phyloP scores from a whole-genome alignment of 2,888 invertebrate genomes.

The Lithophane leautieri region DNA sequence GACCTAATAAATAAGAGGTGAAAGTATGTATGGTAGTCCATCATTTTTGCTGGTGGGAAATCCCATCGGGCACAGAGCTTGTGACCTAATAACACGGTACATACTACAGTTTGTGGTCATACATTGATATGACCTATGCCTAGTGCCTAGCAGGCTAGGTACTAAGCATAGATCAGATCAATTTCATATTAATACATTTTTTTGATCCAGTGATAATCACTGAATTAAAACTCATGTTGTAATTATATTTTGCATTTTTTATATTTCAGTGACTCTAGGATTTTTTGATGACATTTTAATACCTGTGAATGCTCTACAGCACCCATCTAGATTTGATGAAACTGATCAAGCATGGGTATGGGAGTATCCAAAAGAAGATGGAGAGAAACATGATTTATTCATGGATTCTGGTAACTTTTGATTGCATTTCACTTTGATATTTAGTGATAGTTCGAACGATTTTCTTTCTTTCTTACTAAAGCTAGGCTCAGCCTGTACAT shows the following conservation, averaged over 20 bases:
- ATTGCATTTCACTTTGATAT: neutral
- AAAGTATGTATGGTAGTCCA: too few relatives aligned
- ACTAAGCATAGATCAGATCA: neutral
- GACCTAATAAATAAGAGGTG: too few relatives aligned
- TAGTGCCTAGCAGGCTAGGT: neutral
- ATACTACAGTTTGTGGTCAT: too few relatives aligned
- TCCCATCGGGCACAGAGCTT: too few relatives aligned
- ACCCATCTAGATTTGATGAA: slow-evolving; percentile 97
- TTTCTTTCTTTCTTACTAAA: neutral
- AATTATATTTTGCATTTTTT: slow-evolving; percentile 3
- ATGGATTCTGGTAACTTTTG: slow-evolving; percentile 94
- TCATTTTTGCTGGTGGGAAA: too few relatives aligned
- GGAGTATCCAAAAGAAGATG: slow-evolving; percentile 97
- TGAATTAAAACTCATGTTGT: neutral
- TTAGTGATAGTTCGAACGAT: neutral
- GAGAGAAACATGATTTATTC: slow-evolving; percentile 96
- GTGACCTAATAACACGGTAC: too few relatives aligned
- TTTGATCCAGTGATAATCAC: too few relatives aligned
- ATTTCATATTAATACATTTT: too few relatives aligned
- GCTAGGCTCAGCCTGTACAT: neutral
- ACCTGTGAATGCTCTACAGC: slow-evolving; percentile 97
- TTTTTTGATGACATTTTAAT: slow-evolving; percentile 99
- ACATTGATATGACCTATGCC: neutral
- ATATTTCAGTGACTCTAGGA: slow-evolving; percentile 95
- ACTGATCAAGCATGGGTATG: slow-evolving; percentile 98